Evolutionary conservation across 1,140 invertebrate genomes (phyloP).

Genomic region (Sesamia nonagrioides): DNA sequence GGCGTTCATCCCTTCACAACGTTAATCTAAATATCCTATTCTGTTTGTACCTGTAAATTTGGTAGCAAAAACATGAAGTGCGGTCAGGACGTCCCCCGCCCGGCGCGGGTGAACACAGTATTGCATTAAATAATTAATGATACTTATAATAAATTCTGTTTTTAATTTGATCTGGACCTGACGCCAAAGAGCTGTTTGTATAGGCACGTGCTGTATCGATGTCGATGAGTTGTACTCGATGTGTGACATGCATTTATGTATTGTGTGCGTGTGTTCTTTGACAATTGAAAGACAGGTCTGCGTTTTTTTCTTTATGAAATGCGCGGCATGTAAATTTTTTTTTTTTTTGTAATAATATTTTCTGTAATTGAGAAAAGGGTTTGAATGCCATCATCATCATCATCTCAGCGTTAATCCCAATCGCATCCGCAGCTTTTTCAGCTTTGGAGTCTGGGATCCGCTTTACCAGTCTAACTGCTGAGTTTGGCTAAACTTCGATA

Average conservation of each 20-base stretch:
- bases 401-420: no score
- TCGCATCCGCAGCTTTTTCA: no score
- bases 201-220: constrained; percentile 45
- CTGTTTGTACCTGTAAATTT: constrained; percentile 75
- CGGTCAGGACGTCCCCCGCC: constrained; percentile 61
- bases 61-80: constrained; percentile 70
- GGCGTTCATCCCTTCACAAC: constrained; percentile 63
- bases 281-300: not conserved
- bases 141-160: constrained; percentile 83
- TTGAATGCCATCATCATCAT: not conserved
- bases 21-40: constrained; percentile 82
- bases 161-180: constrained; percentile 75
- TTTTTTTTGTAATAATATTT: not conserved
- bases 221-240: constrained; percentile 44
- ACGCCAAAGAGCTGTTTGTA: constrained; percentile 59
- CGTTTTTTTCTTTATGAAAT: not conserved
- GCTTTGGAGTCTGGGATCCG: no score
- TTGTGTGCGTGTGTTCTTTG: constrained; percentile 2
- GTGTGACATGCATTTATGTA: constrained; percentile 34
- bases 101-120: constrained; percentile 59
- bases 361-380: not conserved
- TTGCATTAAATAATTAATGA: constrained; percentile 81
- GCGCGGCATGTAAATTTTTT: not conserved
- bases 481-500: no score
- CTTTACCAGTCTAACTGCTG: no score